Evolutionary conservation across 2,797 vertebrate genomes (phyloP), one percentile per base, ranked within the genome.

Genomic region (Chanos chanos): DNA sequence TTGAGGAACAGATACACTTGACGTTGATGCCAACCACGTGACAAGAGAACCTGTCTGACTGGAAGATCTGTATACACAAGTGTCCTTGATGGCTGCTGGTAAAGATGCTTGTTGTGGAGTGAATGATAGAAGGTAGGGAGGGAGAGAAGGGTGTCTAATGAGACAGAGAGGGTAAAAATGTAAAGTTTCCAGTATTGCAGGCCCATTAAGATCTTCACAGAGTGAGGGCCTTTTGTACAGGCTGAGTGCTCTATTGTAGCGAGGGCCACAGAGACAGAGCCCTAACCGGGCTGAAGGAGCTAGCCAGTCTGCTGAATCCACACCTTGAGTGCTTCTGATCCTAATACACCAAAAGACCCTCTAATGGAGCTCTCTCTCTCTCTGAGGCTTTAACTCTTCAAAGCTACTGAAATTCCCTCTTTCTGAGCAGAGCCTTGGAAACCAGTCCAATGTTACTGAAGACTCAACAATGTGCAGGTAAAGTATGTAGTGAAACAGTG

Each of bases 221-320:
- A 51, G 51, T 81, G 74, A 83, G 61, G 54, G 61, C 56, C 74
- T 81, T 79, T 81, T 81, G 76, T 85, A 73, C 68, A 66, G 43
- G 70, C 63, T 67, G 76, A 87, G 84, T 76, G 82, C 61, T 80
- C 81, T 52, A 77, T 84, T 84, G 79, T 85, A 83, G 78, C 72
- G 75, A 77, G 74, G 77, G 81, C 77, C 70, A 72, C 48, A 21
- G 74, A 78, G 73, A 78, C 70, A 41, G 65, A 74, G 78, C 73
- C 74, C 75, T 74, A 72, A 83, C 77, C 67, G 36, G 57, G 48
- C 74, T 73, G 70, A 75, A 74, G 76, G 64, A 72, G 66, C 64
- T 16, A 10, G 48, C 57, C 44, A 75, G 77, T 66, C 74, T 36
- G 44, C 69, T 54, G 69, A 79, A 79, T 76, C 68, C 71, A 71